Conservation (phyloP, 2,113 vertebrate species). For the Patagioenas fasciata region DNA sequence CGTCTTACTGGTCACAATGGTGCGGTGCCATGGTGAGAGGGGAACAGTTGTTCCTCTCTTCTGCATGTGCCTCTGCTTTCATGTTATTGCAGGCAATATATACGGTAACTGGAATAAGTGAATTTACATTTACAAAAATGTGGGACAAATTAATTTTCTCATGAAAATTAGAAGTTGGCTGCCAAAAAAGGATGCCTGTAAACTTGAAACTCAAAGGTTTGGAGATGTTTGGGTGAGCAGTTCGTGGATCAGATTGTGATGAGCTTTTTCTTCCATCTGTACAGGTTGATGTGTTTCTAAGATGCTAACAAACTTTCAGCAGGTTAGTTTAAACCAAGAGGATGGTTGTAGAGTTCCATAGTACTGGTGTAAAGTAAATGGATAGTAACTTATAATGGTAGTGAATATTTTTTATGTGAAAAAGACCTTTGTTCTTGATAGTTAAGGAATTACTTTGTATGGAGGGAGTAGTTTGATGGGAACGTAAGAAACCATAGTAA, state of each 20-base stretch:
- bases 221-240: neutral
- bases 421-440: neutral
- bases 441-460: neutral
- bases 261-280: neutral
- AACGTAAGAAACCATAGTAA: neutral
- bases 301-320: neutral
- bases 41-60: neutral
- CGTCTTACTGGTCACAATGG: rapidly evolving
- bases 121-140: neutral
- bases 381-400: neutral
- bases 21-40: neutral
- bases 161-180: neutral
- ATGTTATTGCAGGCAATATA: rapidly evolving
- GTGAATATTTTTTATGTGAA: neutral
- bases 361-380: neutral
- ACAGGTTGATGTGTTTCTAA: neutral
- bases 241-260: neutral
- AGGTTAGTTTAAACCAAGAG: neutral
- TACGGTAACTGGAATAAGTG: neutral
- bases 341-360: neutral
- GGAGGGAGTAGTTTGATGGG: neutral
- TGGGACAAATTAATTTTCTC: neutral
- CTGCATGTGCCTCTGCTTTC: neutral
- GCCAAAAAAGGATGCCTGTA: neutral
- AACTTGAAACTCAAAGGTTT: neutral